Base-by-base conservation (phyloP, 2,797 vertebrate genomes). In the Pyrocephalus nanus region DNA sequence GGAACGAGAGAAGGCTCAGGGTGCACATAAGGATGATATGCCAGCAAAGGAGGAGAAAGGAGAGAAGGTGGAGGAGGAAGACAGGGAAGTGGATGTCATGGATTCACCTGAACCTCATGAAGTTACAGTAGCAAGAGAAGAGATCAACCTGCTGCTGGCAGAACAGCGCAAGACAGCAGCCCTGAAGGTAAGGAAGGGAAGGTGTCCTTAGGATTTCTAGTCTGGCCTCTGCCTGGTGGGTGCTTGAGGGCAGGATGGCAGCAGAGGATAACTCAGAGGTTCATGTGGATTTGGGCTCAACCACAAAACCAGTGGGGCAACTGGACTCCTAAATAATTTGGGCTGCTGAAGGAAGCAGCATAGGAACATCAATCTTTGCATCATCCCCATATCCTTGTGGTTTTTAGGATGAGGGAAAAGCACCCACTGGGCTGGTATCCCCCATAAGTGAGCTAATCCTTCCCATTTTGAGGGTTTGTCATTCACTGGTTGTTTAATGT, bases 61-160 rank as follows among this genome's bases (percentile, higher is more conserved):
- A 51, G 88, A 80, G 80, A 86, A 62, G 3, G 45, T 9, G 8
- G 93, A 88, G 27, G 86, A 92, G 23, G 71, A 74, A 12, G 48
- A 77, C 3, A 16, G 27, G 3, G 94, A 92, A 2, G 58, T 21
- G 8, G 89, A 75, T 8, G 64, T 89, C 16, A n/a, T 9, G 40
- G 93, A 92, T 58, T 83, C 90, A 11, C 34, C 62, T 1, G 98
- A 98, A 69, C 96, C 95, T 2, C 97, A 70, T 0, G 93, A 98
- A 73, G 96, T 98, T 47, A 58, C 40, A 3, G 72, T 85, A 81
- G 97, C 77, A 30, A 96, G 96, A 86, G 96, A 97, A 72, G 97
- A 98, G 83, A 95, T 97, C 81, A 84, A 65, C 69, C 40, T 91
- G 73, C 95, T 98, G 57, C 85, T 97, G 67, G 91, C 83, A 1